Evolutionary conservation across 2,113 vertebrate species (phyloP).

Genomic region (Fukomys damarensis): DNA sequence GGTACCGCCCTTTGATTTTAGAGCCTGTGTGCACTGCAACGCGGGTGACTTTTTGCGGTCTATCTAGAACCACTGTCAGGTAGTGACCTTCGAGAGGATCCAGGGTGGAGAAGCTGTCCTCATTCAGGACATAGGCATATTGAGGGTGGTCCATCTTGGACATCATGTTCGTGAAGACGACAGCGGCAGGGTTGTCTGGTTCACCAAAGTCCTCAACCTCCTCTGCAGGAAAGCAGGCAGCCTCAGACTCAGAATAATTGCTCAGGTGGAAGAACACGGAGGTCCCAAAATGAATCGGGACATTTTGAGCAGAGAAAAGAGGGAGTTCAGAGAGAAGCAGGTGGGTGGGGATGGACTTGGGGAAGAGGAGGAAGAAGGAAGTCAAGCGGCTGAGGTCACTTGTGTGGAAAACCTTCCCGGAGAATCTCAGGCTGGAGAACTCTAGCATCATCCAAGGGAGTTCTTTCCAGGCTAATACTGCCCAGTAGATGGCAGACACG

Average conservation of each 20-base stretch:
- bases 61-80: slow-evolving; percentile 85
- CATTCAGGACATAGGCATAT: slow-evolving; percentile 86
- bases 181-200: slow-evolving; percentile 87
- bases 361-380: slow-evolving; percentile 92
- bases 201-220: slow-evolving; percentile 82
- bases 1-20: slow-evolving; percentile 57
- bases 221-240: slow-evolving; percentile 86
- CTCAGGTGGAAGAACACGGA: slow-evolving; percentile 92
- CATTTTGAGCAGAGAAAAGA: slow-evolving; percentile 88
- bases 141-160: slow-evolving; percentile 71
- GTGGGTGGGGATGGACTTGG: slow-evolving; percentile 92
- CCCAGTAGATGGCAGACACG: slow-evolving; percentile 82
- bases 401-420: slow-evolving; percentile 92
- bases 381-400: slow-evolving; percentile 88
- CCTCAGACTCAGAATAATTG: slow-evolving; percentile 88
- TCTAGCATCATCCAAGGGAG: slow-evolving; percentile 92
- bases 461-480: slow-evolving; percentile 63
- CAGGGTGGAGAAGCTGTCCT: slow-evolving; percentile 87
- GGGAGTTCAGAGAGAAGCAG: slow-evolving; percentile 91
- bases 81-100: slow-evolving; percentile 84
- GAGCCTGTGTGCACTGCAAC: slow-evolving; percentile 88
- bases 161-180: slow-evolving; percentile 86
- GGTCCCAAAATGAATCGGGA: slow-evolving; percentile 87
- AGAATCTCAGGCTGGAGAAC: slow-evolving; percentile 92
- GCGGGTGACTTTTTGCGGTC: slow-evolving; percentile 77